Evolutionary conservation across 2,888 invertebrate species (phyloP).

Genomic region (Stegophylla sp.): DNA sequence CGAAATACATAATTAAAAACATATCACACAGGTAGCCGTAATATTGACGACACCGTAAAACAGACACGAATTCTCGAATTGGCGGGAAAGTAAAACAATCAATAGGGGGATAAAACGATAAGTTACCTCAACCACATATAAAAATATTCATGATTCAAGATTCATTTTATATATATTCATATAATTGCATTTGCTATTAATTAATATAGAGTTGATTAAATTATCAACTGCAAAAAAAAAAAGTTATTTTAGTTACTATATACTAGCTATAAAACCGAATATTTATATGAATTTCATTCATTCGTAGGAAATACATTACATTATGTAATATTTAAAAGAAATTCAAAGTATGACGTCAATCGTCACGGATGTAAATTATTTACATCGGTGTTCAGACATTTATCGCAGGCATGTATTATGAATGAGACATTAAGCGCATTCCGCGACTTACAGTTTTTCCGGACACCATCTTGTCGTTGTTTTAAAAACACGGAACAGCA

Average conservation of each 20-base stretch:
- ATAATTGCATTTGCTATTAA: too few species aligned
- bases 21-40: too few species aligned
- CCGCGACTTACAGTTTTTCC: slow-evolving; percentile 58
- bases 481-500: neutral
- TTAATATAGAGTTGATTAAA: too few species aligned
- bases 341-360: neutral
- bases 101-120: too few species aligned
- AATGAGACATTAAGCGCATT: neutral
- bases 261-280: too few species aligned
- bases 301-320: neutral
- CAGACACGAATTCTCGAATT: neutral
- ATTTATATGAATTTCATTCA: neutral
- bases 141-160: too few species aligned
- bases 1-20: neutral
- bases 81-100: slow-evolving; percentile 45
- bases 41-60: neutral
- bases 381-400: neutral
- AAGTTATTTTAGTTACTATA: too few species aligned
- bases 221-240: too few species aligned
- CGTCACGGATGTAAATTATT: neutral
- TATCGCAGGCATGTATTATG: neutral
- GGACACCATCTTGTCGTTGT: slow-evolving; percentile 45
- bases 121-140: too few species aligned
- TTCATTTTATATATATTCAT: too few species aligned
- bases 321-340: too few species aligned